Base-by-base conservation (phyloP, 2,888 invertebrate genomes). In the Chironomus tentans region DNA sequence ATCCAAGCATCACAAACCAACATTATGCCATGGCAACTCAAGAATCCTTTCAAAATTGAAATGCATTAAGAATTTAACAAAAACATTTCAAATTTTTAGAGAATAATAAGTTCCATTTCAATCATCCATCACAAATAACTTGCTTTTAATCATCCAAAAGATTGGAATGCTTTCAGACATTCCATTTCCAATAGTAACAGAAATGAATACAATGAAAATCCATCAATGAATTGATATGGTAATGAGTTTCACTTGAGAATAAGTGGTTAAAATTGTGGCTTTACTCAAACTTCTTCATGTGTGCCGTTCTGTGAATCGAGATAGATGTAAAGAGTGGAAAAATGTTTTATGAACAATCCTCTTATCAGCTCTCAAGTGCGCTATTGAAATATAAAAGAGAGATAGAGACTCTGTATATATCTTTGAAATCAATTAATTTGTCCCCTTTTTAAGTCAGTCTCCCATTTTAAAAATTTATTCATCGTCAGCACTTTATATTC, bases 361-460 rank as follows among this genome's bases (percentile, higher is more conserved):
- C 72, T 72, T 72, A 72, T 62, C 72, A 38, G 15, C 50, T 46
- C 61, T 72, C 72, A 62, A 62, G 61, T 56, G 38, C 12, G 22
- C n/a, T 68, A 15, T 46, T 15, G 13, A 38, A 38, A 38, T 38
- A 38, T 38, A 50, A 72, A 38, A 18, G 24, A 38, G 38, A 38
- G 38, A 72, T 21, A 18, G 24, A 38, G 38, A 38, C 10, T 38
- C 38, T 18, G 70, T 24, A 50, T 22, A 70, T 72, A 71, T 71
- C 71, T 72, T 38, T 72, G 62, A 72, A 72, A 72, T 72, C 72
- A 72, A 72, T 72, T 72, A 72, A 72, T 61, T 62, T 72, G 18
- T 18, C 62, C 18, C 46, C 71, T 47, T 56, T 24, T 56, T 38
- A 22, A 71, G 48, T 38, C 38, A 72, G 10, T 61, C 22, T 15